Evolutionary conservation across 53 echinoderm and acorn worm species (phyloP).

Genomic region (Mesocentrotus franciscanus): DNA sequence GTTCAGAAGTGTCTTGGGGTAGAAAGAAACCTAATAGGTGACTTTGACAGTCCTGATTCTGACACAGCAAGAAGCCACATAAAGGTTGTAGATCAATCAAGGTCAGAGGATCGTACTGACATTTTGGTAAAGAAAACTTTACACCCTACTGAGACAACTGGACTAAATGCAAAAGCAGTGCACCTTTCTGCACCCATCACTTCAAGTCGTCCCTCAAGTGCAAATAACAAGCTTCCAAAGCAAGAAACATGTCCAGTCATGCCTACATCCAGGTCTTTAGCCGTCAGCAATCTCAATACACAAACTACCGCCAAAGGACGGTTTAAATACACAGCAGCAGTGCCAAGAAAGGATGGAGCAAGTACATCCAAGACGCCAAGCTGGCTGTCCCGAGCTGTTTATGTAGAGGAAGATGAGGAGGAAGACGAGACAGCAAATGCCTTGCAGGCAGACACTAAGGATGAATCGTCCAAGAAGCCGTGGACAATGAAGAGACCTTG

Average conservation of each 20-base stretch:
- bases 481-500: constrained; percentile 30
- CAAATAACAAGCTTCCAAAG: constrained; percentile 23
- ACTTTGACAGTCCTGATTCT: neutral
- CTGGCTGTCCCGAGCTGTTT: constrained; percentile 70
- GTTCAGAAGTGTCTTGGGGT: neutral
- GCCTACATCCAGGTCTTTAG: neutral
- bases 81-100: neutral
- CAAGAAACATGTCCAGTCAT: neutral
- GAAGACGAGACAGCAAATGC: neutral
- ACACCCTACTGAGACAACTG: neutral
- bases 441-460: neutral
- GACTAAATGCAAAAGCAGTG: neutral
- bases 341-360: neutral
- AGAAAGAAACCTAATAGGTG: constrained; percentile 39
- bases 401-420: constrained; percentile 70
- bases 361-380: constrained; percentile 57
- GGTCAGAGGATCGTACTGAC: neutral
- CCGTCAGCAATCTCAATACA: neutral
- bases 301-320: constrained; percentile 1
- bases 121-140: neutral
- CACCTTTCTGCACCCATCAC: neutral
- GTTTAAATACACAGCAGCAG: neutral
- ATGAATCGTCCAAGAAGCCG: neutral
- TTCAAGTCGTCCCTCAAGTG: neutral
- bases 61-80: neutral